Base-by-base conservation (phyloP, 2,888 invertebrate genomes). In the Caenorhabditis panamensis region DNA sequence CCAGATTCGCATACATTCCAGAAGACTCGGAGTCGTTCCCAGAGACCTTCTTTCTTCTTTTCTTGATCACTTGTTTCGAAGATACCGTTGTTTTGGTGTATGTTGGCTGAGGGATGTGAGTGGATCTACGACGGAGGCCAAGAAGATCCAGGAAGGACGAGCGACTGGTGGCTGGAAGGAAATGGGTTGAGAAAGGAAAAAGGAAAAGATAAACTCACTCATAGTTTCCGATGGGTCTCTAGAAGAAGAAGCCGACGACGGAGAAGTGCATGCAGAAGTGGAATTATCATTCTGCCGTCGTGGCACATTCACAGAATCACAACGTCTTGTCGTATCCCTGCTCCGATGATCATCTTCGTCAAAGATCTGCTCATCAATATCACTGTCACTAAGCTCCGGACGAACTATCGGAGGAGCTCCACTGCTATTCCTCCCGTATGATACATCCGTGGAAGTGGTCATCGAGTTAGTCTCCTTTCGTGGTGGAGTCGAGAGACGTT, bases 141-240 rank as follows among this genome's bases (percentile, higher is more conserved):
- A 87, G 83, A 24, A 90, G 80, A 66, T 90, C 90, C 18, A 90
- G 79, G 63, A 90, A 86, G 13, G 89, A 89, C 13, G 87, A 86
- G 20, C 89, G 82, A 53, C 88, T 88, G 5, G 89, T 82, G 13
- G 87, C 89, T 89, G 82, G 58, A 88, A 69, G 11, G 2, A 2
- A 6, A 9, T 49, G 4, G 8, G 11, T 16, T 18, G 18, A 0
- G 1, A 26, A n/a, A 0, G 8, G 11, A 20, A 61, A 9, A n/a
- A 24, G 1, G 41, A 59, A 18, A 3, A 16, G 1, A n/a, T 0
- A 8, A 59, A 81, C 85, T 22, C 24, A 89, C 89, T 89, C 89
- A 89, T 89, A 9, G 72, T 79, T 72, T 89, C 87, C 8, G 83
- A 83, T 2, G 87, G 88, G 64, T 90, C 90, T 69, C 87, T 81